These are phyloP conservation scores for Cephonodes hylas DNA, from an alignment of 2,888 invertebrate species.

Conservation along the genomic window DNA sequence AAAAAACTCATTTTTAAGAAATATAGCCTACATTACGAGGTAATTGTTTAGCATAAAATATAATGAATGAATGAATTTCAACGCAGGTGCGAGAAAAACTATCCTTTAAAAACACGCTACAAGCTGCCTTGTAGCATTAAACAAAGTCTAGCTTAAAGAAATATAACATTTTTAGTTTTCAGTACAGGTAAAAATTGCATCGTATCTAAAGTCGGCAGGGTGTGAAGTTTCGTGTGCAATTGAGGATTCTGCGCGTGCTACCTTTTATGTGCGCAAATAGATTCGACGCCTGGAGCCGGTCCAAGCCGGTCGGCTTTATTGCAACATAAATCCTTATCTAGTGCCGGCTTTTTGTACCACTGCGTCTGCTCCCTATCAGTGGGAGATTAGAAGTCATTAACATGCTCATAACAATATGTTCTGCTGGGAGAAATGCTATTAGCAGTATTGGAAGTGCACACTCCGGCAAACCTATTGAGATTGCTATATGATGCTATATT, in stretches of 20 bases:
- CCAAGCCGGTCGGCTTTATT: conserved; percentile 54
- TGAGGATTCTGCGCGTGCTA: conserved; percentile 23
- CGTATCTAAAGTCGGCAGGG: conserved; percentile 25
- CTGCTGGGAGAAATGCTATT: background rate
- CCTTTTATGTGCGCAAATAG: conserved; percentile 44
- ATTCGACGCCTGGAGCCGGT: conserved; percentile 53
- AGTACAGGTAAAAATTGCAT: conserved; percentile 27
- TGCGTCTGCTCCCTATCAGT: conserved; percentile 25
- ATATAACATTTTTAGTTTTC: conserved; percentile 6
- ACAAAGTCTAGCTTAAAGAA: conserved; percentile 3
- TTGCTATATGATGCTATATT: too few species aligned
- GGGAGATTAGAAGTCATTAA: conserved; percentile 31
- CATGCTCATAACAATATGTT: conserved; percentile 14
- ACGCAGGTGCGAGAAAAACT: background rate
- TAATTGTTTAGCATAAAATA: too few species aligned
- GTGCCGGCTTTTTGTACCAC: conserved; percentile 27
- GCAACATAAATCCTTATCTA: conserved; percentile 59
- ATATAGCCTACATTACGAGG: too few species aligned
- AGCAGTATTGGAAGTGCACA: background rate
- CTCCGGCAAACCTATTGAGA: too few species aligned
- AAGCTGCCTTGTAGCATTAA: background rate
- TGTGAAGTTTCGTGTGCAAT: conserved; percentile 31
- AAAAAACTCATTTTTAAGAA: too few species aligned
- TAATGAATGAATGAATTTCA: too few species aligned
- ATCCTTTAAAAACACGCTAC: background rate